Percentiles rank a stretch among this genome's conserved stretches.
phyloP scores from a whole-genome alignment of 2,888 invertebrate species.

The Gari tellinella region DNA sequence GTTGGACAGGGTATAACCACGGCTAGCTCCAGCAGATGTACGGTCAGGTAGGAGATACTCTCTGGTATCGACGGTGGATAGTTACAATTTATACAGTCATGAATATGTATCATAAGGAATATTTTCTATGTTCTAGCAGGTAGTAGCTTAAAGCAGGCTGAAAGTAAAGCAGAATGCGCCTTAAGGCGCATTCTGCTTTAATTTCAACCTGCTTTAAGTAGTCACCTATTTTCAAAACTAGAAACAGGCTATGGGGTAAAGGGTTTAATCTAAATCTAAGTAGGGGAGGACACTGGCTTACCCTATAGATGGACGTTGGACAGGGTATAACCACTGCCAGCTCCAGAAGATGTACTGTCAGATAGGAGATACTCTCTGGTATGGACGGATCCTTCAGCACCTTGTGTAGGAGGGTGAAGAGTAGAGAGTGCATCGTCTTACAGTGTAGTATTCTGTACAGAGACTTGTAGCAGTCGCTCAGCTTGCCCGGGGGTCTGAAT shows the following conservation, averaged over 20 bases:
- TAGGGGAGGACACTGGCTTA: no score
- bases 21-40: conserved; percentile 94
- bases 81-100: no score
- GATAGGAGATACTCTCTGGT: conserved; percentile 94
- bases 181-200: no score
- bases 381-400: conserved; percentile 90
- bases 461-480: conserved; percentile 70
- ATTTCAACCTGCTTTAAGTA: no score
- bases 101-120: no score
- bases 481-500: conserved; percentile 88
- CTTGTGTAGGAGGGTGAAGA: conserved; percentile 86
- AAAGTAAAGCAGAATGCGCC: no score
- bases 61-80: conserved; percentile 92
- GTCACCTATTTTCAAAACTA: no score
- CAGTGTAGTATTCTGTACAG: conserved; percentile 81
- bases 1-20: conserved; percentile 85
- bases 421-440: conserved; percentile 88
- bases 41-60: conserved; percentile 93
- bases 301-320: conserved; percentile 44
- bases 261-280: no score
- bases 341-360: conserved; percentile 94
- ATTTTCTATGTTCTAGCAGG: no score
- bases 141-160: no score
- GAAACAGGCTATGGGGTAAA: no score
- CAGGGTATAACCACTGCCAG: conserved; percentile 88